Evolutionary conservation across 2,888 invertebrate genomes (phyloP), one percentile per base, ranked within the genome.

Genomic region (Xestia ashworthii): DNA sequence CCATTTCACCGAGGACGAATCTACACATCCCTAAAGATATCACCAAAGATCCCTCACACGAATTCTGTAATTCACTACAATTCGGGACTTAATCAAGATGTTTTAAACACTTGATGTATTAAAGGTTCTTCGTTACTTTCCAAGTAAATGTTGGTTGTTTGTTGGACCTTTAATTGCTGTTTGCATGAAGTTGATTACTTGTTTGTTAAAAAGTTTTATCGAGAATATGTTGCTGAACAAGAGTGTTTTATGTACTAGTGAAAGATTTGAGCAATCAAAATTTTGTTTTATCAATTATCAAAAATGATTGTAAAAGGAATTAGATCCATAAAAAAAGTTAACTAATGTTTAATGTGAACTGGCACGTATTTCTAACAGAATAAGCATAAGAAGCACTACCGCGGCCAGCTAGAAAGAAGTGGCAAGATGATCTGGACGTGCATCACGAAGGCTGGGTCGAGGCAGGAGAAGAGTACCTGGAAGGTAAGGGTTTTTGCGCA

Each of bases 31-130:
- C 79, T 76, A 72, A 62, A 74, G 60, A 78, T 68, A 38, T 55
- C 0, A 32, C 32, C 55, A 62, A 71, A 75, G 71, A 82, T 87
- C 71, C 76, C 76, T 80, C 74, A 72, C 77, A 82, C 72, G 78
- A 78, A 77, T 79, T 78, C 71, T 80, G 68, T 83, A 83, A 85
- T 76, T 82, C 80, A 78, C 77, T 74, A 83, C 79, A 80, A 83
- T 85, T 83, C 62, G 70, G 77, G 75, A 55, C 73, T 87, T 87
- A 86, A 89, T 89, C 87, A 88, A 84, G 87, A 87, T 85, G 84
- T 89, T 89, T 85, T 80, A 85, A 89, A 82, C 79, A 80, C 82
- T 86, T 86, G 87, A 83, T 73, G 64, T 82, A 87, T 85, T 76
- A 83, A 70, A 86, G 46, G 74, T 80, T 80, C 76, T 78, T 72